phyloP scores from a whole-genome alignment of 2,113 vertebrate species.

The Ceyx margarethae region DNA sequence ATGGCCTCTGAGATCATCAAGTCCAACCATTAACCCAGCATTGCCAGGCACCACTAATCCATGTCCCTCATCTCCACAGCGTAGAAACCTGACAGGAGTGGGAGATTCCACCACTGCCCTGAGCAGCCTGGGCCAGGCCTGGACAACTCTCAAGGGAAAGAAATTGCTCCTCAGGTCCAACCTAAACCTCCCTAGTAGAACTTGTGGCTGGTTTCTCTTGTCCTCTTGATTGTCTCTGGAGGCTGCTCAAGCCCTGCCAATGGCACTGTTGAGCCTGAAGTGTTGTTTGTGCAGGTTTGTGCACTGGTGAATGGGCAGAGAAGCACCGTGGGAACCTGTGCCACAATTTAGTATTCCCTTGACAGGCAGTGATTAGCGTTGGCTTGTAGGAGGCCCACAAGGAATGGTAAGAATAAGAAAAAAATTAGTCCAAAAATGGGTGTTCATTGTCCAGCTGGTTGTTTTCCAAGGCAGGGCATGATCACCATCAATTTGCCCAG shows the following conservation, averaged over 20 bases:
- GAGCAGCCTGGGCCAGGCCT: too few relatives aligned
- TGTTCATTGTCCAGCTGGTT: neutral
- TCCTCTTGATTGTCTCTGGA: neutral
- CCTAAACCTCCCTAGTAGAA: too few relatives aligned
- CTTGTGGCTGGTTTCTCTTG: too few relatives aligned
- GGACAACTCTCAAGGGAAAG: too few relatives aligned
- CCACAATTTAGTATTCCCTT: accelerated
- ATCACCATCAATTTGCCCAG: neutral
- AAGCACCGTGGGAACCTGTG: neutral
- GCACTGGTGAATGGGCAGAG: neutral
- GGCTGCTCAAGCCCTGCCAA: neutral
- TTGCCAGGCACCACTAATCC: neutral
- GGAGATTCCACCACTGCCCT: too few relatives aligned
- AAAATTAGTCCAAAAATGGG: neutral
- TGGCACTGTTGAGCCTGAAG: neutral
- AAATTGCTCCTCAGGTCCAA: too few relatives aligned
- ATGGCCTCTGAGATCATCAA: neutral
- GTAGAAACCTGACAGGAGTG: too few relatives aligned
- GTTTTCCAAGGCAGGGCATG: neutral
- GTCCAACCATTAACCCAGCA: neutral
- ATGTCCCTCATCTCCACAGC: too few relatives aligned
- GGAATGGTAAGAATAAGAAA: neutral
- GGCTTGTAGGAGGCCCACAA: neutral
- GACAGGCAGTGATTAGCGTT: too few relatives aligned
- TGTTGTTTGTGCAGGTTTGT: neutral